These are phyloP conservation scores for Sturnus vulgaris DNA, from an alignment of 2,113 vertebrate species.

Conservation along the genomic window DNA sequence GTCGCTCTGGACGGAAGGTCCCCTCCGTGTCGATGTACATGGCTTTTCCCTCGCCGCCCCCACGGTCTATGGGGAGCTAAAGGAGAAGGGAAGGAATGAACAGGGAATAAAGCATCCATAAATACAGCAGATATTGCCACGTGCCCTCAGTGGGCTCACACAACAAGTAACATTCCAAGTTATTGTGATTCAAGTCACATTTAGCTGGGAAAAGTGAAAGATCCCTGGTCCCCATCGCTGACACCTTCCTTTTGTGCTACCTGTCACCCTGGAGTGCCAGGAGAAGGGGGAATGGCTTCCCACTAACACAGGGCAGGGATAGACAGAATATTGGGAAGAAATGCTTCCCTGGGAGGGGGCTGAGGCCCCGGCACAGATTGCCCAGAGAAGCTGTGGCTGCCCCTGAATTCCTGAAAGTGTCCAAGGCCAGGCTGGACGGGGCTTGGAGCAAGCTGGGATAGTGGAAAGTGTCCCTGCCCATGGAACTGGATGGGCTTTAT, in stretches of 20 bases:
- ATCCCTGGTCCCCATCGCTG: neutral
- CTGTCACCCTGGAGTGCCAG: neutral
- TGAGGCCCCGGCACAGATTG: neutral
- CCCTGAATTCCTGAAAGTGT: neutral
- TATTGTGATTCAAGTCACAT: neutral
- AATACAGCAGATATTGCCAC: neutral
- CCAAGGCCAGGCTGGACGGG: rapidly evolving
- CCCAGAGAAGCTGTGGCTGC: neutral
- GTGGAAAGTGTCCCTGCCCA: neutral
- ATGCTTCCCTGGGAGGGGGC: neutral
- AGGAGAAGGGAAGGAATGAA: neutral
- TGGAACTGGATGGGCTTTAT: neutral
- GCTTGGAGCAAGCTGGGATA: neutral
- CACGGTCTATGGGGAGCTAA: conserved; percentile 93
- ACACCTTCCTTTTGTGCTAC: neutral
- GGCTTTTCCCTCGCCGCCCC: conserved; percentile 96
- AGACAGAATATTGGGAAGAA: neutral
- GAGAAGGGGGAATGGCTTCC: neutral
- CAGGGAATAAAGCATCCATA: neutral
- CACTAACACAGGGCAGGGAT: neutral
- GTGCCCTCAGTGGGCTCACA: rapidly evolving
- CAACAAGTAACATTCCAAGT: neutral
- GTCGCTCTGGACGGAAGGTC: conserved; percentile 92
- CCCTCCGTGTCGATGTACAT: conserved; percentile 98
- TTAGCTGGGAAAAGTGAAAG: neutral